phyloP scores from a whole-genome alignment of 2,797 vertebrate species.

The Sebastes paucispinis region DNA sequence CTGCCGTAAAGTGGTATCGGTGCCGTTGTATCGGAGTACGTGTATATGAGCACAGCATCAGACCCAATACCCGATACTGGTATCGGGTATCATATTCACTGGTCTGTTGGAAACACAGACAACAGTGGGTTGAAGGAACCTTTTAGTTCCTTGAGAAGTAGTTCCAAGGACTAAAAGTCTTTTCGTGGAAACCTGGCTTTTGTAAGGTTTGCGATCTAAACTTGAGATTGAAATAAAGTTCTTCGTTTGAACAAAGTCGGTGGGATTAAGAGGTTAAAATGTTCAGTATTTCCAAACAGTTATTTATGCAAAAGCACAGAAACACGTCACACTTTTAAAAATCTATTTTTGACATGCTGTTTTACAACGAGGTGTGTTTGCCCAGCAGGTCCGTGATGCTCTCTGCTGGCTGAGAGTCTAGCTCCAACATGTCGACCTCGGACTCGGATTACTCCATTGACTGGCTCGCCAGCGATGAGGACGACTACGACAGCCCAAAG shows the following conservation, averaged over 20 bases:
- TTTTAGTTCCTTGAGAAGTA: too few relatives aligned
- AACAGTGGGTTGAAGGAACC: too few relatives aligned
- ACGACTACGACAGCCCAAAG: slow-evolving; percentile 25
- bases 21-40: too few relatives aligned
- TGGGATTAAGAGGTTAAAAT: not conserved
- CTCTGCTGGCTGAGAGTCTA: slow-evolving; percentile 36
- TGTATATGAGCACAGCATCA: too few relatives aligned
- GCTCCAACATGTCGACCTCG: slow-evolving; percentile 64
- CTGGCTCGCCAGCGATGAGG: slow-evolving; percentile 69
- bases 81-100: too few relatives aligned
- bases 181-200: too few relatives aligned
- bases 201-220: not conserved
- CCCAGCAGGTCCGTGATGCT: slow-evolving; percentile 53
- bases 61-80: too few relatives aligned
- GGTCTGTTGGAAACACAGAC: too few relatives aligned
- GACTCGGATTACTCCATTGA: slow-evolving; percentile 69
- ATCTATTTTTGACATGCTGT: not conserved
- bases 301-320: not conserved
- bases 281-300: not conserved
- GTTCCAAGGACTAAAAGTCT: too few relatives aligned
- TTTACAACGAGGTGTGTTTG: not conserved
- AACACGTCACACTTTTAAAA: not conserved
- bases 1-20: too few relatives aligned
- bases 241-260: not conserved
- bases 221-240: not conserved